phyloP scores from a whole-genome alignment of 2,113 vertebrate genomes.

The Melanerpes formicivorus region DNA sequence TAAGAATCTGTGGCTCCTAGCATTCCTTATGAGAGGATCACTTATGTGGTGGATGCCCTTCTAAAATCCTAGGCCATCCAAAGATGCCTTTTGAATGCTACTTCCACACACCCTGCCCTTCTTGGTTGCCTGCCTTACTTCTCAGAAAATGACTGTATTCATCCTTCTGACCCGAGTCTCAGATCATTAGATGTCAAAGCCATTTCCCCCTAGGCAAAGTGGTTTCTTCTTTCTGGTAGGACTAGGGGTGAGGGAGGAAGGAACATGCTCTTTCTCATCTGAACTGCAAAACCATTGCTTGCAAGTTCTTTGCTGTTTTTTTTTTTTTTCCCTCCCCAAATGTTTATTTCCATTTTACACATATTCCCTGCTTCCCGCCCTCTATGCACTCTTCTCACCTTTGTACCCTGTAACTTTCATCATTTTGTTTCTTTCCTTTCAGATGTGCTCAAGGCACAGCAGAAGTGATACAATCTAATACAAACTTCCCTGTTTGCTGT shows the following conservation, averaged over 20 bases:
- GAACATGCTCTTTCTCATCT: neutral
- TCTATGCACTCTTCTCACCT: neutral
- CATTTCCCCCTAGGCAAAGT: neutral
- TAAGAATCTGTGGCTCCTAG: neutral
- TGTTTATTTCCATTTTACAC: neutral
- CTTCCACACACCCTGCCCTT: neutral
- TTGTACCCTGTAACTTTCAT: neutral
- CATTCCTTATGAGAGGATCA: neutral
- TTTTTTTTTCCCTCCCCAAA: no score
- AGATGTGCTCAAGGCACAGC: slow-evolving; percentile 5
- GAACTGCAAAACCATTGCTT: neutral
- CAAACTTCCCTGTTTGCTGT: slow-evolving; percentile 54
- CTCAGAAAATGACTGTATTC: neutral
- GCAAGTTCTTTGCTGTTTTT: no score
- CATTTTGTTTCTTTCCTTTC: slow-evolving; percentile 15
- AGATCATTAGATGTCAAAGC: neutral
- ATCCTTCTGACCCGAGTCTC: neutral
- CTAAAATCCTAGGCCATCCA: neutral
- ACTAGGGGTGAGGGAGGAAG: rapidly evolving
- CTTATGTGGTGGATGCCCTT: rapidly evolving
- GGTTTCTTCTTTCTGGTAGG: neutral
- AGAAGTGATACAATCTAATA: slow-evolving; percentile 54
- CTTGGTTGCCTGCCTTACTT: neutral
- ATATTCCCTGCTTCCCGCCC: neutral
- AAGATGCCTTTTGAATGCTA: neutral